phyloP scores from a whole-genome alignment of 2,888 invertebrate genomes.

The Pristionchus exspectatus region DNA sequence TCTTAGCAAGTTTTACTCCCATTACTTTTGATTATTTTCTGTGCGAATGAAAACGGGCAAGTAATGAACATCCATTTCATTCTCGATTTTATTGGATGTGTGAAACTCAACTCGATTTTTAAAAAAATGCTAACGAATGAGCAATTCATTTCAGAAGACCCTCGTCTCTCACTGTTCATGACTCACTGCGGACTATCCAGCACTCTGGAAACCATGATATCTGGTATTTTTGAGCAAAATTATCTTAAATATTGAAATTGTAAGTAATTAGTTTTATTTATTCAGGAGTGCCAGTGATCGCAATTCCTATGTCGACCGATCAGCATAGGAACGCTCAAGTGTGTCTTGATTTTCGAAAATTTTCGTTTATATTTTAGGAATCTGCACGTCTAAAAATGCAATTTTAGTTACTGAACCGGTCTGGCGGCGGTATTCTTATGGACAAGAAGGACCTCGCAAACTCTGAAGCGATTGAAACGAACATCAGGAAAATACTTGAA shows the following conservation, averaged over 20 bases:
- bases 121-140: too few relatives aligned
- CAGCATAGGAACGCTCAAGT: slow-evolving; percentile 64
- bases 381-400: not conserved
- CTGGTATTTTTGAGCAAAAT: slow-evolving; percentile 57
- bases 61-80: too few relatives aligned
- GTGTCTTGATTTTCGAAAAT: not conserved
- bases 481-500: slow-evolving; percentile 59
- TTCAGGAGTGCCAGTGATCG: slow-evolving; percentile 35
- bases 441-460: slow-evolving; percentile 60
- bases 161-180: slow-evolving; percentile 60
- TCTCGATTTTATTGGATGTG: too few relatives aligned
- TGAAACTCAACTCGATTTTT: too few relatives aligned
- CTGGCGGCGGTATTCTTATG: slow-evolving; percentile 59
- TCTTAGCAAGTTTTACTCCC: not conserved
- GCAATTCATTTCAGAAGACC: slow-evolving; percentile 56
- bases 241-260: not conserved
- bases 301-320: slow-evolving; percentile 68
- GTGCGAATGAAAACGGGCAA: too few relatives aligned
- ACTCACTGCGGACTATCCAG: slow-evolving; percentile 64
- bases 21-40: not conserved
- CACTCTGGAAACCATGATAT: slow-evolving; percentile 60
- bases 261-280: not conserved
- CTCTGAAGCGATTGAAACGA: slow-evolving; percentile 54
- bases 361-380: too few relatives aligned
- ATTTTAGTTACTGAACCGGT: slow-evolving; percentile 60